Percentiles rank a stretch among this genome's conserved stretches.
Evolutionary conservation across 2,797 vertebrate genomes (phyloP).

Genomic region (Catamblyrhynchus diadema): DNA sequence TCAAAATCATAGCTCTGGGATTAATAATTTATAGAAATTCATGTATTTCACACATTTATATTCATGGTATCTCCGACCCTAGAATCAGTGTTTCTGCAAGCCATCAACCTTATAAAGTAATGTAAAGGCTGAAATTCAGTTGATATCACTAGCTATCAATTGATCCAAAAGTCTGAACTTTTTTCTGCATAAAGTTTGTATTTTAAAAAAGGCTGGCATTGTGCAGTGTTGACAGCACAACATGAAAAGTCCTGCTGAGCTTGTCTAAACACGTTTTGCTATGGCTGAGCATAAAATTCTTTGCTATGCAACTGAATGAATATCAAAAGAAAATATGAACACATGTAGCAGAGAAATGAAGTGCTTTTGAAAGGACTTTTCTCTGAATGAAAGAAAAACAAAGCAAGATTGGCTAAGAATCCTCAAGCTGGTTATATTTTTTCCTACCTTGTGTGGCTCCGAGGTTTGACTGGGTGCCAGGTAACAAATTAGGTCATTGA

Average conservation of each 20-base stretch:
- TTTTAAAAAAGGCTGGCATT: not conserved
- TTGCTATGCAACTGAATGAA: conserved; percentile 26
- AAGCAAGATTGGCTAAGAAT: conserved; percentile 7
- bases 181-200: not conserved
- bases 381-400: conserved; percentile 23
- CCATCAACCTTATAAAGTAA: not conserved
- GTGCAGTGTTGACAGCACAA: conserved; percentile 13
- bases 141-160: not conserved
- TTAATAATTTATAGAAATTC: not conserved
- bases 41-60: not conserved
- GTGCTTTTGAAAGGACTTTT: conserved; percentile 34
- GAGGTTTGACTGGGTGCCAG: conserved; percentile 39
- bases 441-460: conserved; percentile 28
- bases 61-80: not conserved
- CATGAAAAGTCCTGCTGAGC: conserved; percentile 26
- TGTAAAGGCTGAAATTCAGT: not conserved
- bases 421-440: not conserved
- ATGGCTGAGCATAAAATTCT: not conserved
- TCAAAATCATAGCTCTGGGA: not conserved
- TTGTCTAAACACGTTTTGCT: conserved; percentile 12
- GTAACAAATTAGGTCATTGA: conserved; percentile 44
- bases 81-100: not conserved
- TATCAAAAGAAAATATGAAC: conserved; percentile 33
- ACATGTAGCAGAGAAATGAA: not conserved
- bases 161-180: not conserved